A percentile compares a stretch with the other conserved stretches of the same genome.
Conservation (phyloP, 2,888 invertebrate genomes). For the Mimumesa dahlbomi region DNA sequence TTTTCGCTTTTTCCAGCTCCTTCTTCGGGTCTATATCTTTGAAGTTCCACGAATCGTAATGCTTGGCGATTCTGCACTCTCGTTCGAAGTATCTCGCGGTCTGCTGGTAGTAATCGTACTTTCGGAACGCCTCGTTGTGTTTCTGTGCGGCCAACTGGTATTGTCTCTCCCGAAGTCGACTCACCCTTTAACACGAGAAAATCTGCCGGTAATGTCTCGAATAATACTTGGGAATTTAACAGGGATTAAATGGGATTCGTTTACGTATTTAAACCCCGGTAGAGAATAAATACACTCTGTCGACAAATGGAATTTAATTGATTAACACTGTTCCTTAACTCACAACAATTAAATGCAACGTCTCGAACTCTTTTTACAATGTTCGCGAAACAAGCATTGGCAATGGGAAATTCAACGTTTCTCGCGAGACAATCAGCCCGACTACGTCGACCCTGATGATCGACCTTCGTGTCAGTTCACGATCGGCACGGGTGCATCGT, state of each 20-base stretch:
- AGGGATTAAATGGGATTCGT: not conserved
- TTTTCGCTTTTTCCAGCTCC: constrained; percentile 58
- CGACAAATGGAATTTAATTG: too few species aligned
- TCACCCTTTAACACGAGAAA: constrained; percentile 65
- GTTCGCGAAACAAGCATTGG: too few species aligned
- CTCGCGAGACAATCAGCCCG: not conserved
- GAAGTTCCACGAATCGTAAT: constrained; percentile 73
- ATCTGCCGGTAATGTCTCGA: constrained; percentile 20
- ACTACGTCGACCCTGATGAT: constrained; percentile 42
- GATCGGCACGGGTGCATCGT: constrained; percentile 56
- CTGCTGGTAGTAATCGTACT: constrained; percentile 68
- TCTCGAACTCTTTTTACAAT: too few species aligned
- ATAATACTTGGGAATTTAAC: too few species aligned
- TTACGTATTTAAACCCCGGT: too few species aligned
- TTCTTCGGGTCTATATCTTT: constrained; percentile 52
- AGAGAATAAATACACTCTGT: too few species aligned
- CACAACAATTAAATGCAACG: too few species aligned
- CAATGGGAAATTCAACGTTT: not conserved
- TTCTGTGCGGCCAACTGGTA: constrained; percentile 76
- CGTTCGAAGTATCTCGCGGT: constrained; percentile 75
- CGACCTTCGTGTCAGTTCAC: constrained; percentile 49
- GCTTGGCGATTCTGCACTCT: constrained; percentile 67
- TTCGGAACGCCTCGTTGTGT: constrained; percentile 70
- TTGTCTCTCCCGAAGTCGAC: constrained; percentile 70
- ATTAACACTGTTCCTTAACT: too few species aligned